Percentiles rank a stretch among this genome's conserved stretches.
These are phyloP conservation scores for Drosophila novamexicana DNA, from an alignment of 1,140 invertebrate species.

Conservation along the genomic window DNA sequence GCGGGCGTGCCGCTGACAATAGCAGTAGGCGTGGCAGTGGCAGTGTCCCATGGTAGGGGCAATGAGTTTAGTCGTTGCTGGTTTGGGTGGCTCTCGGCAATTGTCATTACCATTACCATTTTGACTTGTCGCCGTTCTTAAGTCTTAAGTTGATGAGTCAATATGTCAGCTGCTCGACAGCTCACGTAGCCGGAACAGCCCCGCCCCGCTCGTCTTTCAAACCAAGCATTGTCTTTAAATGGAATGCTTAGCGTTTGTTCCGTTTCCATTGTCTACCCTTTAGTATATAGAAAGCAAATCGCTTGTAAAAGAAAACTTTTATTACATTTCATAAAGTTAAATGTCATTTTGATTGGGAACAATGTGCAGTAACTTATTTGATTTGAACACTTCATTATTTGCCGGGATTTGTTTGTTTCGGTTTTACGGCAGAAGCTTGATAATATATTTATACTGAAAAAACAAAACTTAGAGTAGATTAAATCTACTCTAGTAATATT, in stretches of 20 bases:
- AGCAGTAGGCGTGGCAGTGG: neutral
- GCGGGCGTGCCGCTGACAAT: neutral
- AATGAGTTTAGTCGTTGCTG: conserved; percentile 7
- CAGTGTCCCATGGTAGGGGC: neutral
- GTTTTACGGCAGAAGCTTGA: too few species aligned
- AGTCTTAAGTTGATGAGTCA: conserved; percentile 74
- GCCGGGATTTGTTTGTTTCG: too few species aligned
- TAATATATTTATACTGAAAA: too few species aligned
- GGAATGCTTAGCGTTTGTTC: neutral
- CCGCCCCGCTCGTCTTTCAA: neutral
- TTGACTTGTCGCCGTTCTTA: conserved; percentile 60
- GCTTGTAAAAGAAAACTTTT: conserved; percentile 9
- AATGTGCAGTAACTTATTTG: neutral
- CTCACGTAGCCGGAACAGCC: conserved; percentile 56
- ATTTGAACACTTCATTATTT: neutral
- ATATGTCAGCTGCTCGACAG: conserved; percentile 72
- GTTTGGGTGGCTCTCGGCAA: conserved; percentile 31
- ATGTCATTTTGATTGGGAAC: neutral
- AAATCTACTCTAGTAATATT: too few species aligned
- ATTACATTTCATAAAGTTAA: too few species aligned
- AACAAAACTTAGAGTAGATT: too few species aligned
- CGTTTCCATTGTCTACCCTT: neutral
- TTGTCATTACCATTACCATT: conserved; percentile 75
- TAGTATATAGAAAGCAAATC: conserved; percentile 8
- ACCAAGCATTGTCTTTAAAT: neutral